phyloP scores from a whole-genome alignment of 2,113 vertebrate genomes.

The Crotalus helleri region DNA sequence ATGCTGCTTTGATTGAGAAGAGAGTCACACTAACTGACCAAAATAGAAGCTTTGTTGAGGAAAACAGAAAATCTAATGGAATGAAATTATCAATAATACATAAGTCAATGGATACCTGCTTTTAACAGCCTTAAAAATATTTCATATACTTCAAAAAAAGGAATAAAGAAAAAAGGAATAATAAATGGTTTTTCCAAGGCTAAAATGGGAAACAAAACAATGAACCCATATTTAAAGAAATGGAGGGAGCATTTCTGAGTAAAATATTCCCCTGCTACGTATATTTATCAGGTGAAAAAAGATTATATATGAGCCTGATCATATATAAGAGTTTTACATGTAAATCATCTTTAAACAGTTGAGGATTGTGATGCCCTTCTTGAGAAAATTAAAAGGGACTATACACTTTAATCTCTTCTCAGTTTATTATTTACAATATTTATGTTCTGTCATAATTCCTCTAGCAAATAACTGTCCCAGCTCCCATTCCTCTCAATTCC shows the following conservation, averaged over 20 bases:
- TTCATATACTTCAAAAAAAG: conserved; percentile 6
- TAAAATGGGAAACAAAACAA: neutral
- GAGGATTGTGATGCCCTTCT: neutral
- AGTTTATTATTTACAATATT: neutral
- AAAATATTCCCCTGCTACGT: neutral
- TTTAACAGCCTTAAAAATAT: conserved; percentile 19
- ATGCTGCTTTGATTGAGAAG: neutral
- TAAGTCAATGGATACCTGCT: neutral
- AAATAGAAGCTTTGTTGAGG: neutral
- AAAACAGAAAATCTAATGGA: neutral
- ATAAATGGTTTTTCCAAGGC: neutral
- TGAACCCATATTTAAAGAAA: neutral
- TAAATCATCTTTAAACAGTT: neutral
- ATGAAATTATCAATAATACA: conserved; percentile 22
- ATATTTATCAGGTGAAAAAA: neutral
- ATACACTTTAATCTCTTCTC: neutral
- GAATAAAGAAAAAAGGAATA: neutral
- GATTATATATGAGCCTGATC: neutral
- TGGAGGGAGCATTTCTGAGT: neutral
- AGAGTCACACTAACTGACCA: neutral
- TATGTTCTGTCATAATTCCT: neutral
- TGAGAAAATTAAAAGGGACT: neutral
- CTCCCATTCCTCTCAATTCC: neutral
- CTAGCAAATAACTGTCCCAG: neutral
- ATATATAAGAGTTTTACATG: neutral